Evolutionary conservation across 2,888 invertebrate genomes (phyloP), one percentile per base, ranked within the genome.

Genomic region (Drosophila sordidapex): DNA sequence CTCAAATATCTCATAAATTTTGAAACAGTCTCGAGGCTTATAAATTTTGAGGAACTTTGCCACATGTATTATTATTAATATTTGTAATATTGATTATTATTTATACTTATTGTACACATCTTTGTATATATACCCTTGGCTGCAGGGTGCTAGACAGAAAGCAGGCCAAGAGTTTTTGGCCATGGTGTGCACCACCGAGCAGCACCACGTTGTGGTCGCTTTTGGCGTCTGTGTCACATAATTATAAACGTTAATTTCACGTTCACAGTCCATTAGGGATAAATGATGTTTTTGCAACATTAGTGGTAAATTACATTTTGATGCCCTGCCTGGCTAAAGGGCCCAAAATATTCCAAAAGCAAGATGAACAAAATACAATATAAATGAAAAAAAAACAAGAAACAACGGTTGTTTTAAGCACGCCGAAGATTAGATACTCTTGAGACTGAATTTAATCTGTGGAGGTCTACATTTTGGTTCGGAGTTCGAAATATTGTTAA

Each of bases 221-320:
- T 82, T 72, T 68, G 72, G 63, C 59, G 65, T 70, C 70, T 77
- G 62, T 82, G 88, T 89, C 90, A 83, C 90, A 85, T 88, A 89
- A 87, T 90, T 90, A 85, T 87, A 80, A 87, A 83, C 88, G 90
- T 83, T 90, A 89, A 79, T 89, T 89, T 90, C 86, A 79, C 90
- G 83, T 79, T 85, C 83, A 85, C 82, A 86, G 86, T 90, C 89
- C 87, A 89, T 91, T 91, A 82, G 70, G 78, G 86, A 86, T 91
- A 91, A 91, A 90, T 91, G 84, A 83, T 90, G 90, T 87, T 81
- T 78, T 89, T 69, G 82, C 77, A 91, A 81, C 88, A 86, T 87
- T 91, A 81, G 84, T 80, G 89, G 86, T 76, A 83, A 89, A 91
- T 91, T 90, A 82, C 83, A 87, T 87, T 91, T 90, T 83, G 89